These are phyloP conservation scores for Drosophila differens DNA, from an alignment of 2,888 invertebrate genomes.

Conservation along the genomic window DNA sequence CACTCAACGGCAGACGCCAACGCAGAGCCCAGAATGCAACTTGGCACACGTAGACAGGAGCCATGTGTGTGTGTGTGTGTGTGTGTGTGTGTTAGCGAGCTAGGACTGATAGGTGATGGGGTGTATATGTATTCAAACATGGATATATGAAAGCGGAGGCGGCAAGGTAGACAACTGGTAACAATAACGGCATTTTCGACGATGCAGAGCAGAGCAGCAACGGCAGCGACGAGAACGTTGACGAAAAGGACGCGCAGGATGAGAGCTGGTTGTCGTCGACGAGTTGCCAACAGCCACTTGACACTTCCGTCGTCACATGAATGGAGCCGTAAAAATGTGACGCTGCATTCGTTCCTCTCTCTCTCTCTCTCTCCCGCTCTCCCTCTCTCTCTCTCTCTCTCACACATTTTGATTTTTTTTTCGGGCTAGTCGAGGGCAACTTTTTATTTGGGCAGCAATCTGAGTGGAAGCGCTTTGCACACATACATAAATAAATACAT, in stretches of 20 bases:
- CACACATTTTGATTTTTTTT: constrained; percentile 19
- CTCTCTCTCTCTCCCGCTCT: background rate
- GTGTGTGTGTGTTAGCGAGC: background rate
- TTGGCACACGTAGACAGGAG: constrained; percentile 59
- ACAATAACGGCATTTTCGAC: constrained; percentile 82
- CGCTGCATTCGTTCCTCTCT: constrained; percentile 63
- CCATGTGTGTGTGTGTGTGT: constrained; percentile 9
- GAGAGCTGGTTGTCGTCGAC: constrained; percentile 75
- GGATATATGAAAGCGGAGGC: constrained; percentile 22
- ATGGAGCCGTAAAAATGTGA: constrained; percentile 82
- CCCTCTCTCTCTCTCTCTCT: too few species aligned
- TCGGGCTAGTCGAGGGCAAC: constrained; percentile 71
- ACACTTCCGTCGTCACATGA: constrained; percentile 81
- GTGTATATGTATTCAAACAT: constrained; percentile 32
- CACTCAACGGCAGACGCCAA: constrained; percentile 75
- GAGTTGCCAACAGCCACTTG: constrained; percentile 82
- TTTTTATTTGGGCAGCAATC: constrained; percentile 73
- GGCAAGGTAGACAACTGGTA: constrained; percentile 74
- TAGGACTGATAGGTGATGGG: constrained; percentile 10
- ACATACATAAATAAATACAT: background rate
- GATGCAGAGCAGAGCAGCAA: constrained; percentile 57
- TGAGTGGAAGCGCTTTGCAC: constrained; percentile 36
- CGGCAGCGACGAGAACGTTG: constrained; percentile 50
- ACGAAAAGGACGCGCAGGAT: constrained; percentile 74
- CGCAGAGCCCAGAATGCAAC: constrained; percentile 52